phyloP scores from a whole-genome alignment of 2,113 vertebrate species.

The Phrynosoma platyrhinos region DNA sequence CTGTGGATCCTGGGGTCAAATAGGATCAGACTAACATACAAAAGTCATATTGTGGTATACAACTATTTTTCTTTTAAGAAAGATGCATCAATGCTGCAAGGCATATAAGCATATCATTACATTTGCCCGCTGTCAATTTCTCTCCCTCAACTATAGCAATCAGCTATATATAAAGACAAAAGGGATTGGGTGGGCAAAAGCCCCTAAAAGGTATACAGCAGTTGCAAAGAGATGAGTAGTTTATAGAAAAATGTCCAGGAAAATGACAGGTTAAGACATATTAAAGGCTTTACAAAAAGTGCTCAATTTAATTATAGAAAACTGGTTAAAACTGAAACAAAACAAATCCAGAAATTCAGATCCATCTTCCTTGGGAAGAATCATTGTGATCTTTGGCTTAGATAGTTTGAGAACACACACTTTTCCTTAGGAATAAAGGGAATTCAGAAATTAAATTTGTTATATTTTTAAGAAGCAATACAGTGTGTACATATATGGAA shows the following conservation, averaged over 20 bases:
- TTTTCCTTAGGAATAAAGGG: background rate
- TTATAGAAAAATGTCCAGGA: background rate
- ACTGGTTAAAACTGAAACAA: conserved; percentile 1
- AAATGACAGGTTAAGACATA: background rate
- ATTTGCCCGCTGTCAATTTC: background rate
- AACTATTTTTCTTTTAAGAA: background rate
- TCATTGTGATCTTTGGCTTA: conserved; percentile 5
- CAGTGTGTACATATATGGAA: background rate
- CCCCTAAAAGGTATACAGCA: background rate
- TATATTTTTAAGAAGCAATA: background rate
- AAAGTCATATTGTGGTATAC: background rate
- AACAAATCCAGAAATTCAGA: background rate
- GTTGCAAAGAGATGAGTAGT: background rate
- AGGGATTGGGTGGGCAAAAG: background rate
- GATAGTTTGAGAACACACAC: background rate
- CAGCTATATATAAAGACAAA: conserved; percentile 10
- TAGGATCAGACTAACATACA: background rate
- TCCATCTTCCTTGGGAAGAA: conserved; percentile 12
- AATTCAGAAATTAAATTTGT: background rate
- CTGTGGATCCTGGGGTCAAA: background rate
- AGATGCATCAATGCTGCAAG: background rate
- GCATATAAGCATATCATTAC: background rate
- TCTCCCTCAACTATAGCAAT: background rate
- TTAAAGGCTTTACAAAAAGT: background rate
- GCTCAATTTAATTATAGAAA: background rate